Conservation (phyloP, 2,888 invertebrate genomes). For the Plagodis dolabraria region DNA sequence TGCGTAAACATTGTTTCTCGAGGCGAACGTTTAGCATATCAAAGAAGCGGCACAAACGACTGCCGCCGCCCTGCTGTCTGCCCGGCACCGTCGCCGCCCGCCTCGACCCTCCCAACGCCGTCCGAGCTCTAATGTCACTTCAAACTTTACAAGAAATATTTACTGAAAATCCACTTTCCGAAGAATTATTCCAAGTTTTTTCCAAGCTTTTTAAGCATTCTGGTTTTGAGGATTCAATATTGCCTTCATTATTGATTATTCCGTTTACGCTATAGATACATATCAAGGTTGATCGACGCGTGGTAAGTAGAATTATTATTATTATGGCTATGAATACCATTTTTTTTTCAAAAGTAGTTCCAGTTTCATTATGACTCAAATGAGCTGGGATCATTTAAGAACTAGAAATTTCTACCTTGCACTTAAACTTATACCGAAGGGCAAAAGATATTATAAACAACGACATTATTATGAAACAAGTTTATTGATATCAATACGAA, state of each 20-base stretch:
- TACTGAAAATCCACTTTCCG: conserved; percentile 24
- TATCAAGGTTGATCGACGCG: too few relatives aligned
- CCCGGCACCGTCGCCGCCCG: conserved; percentile 8
- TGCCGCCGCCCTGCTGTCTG: conserved; percentile 38
- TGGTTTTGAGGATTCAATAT: neutral
- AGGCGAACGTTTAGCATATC: conserved; percentile 63
- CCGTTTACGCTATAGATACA: too few relatives aligned
- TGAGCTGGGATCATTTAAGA: too few relatives aligned
- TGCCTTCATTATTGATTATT: neutral
- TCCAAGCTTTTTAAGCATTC: conserved; percentile 10
- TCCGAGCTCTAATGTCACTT: conserved; percentile 28
- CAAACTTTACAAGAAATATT: conserved; percentile 34
- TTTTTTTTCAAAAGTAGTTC: too few relatives aligned
- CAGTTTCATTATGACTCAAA: too few relatives aligned
- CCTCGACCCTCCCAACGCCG: conserved; percentile 19
- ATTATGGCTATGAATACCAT: too few relatives aligned
- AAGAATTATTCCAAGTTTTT: conserved; percentile 12
- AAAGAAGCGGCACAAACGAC: conserved; percentile 50
- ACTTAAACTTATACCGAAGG: too few relatives aligned
- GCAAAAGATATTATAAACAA: too few relatives aligned
- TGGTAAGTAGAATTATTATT: too few relatives aligned
- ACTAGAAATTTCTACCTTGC: too few relatives aligned
- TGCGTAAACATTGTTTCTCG: conserved; percentile 60
- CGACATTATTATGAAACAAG: too few relatives aligned
- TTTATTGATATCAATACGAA: too few relatives aligned